Base-by-base conservation (phyloP, 2,113 vertebrate species). In the Oceanites oceanicus region DNA sequence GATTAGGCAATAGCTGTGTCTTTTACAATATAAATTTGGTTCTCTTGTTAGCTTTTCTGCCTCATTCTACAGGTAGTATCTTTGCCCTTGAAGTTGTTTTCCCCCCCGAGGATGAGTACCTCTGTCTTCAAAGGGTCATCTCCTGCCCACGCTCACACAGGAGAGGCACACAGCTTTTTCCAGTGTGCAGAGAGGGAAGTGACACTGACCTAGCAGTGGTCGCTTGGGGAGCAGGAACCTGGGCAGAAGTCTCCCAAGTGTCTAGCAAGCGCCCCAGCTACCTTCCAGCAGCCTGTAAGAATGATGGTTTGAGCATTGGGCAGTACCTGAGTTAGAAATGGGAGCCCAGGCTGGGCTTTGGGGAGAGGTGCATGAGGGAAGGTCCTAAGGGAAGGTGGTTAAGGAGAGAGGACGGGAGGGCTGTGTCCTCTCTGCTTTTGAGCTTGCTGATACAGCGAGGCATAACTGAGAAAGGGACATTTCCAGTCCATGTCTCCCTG, bases 381-480 rank as follows among this genome's bases (percentile, higher is more conserved):
- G 49, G 18, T 23, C 45, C 25, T 36, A 16, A 42, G 50, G 34
- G 27, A 25, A 6, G 40, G 34, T 12, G 45, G 21, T 9, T 49
- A 21, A 49, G 63, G 49, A 56, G 27, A 13, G 23, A 32, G 16
- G 30, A 32, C 15, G 1, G 1, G 3, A 77, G 55, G 36, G 66
- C 52, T 61, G 16, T 10, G 45, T 36, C 36, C 62, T 19, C 79
- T 30, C 13, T 38, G 67, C 67, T 30, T 7, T 22, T 6, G 23
- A 84, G 73, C 81, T 80, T 3, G 2, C 44, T 7, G 36, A 4
- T 11, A 5, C 15, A 30, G 49, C 0, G 13, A 17, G 21, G 53
- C n/a, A 3, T 49, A n/a, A 3, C 36, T 38, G 36, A 55, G 56
- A 19, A 20, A 29, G 29, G 38, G 32, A 1, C 0, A 0, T 36